Base-by-base conservation (phyloP, 2,888 invertebrate species). In the Lasioglossum leucozonium region DNA sequence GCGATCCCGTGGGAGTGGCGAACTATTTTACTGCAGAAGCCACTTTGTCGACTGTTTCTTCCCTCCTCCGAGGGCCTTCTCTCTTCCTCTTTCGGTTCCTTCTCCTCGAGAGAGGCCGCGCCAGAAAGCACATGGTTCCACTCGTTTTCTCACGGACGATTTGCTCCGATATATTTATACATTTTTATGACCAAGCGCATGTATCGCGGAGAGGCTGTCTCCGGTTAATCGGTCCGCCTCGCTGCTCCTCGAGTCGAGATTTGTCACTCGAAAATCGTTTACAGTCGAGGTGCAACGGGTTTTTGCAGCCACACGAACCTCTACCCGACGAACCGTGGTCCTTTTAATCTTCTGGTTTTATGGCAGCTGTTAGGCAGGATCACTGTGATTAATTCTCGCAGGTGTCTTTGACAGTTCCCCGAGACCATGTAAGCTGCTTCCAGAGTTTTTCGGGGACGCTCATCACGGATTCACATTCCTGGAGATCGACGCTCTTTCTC, bases 1-100 rank as follows among this genome's bases (percentile, higher is more conserved):
- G 77, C 79, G 55, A 77, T 77, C 75, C 84, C 87, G 81, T 91
- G 89, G 92, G 90, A 89, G 91, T 91, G 91, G 89, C 89, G 81
- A 78, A 75, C 78, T 80, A 80, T 72, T 81, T 84, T 47, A 85
- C 76, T 55, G 30, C 65, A 62, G 78, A 77, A 84, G 83, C 82
- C 79, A 87, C 86, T 90, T 85, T 80, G 77, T 85, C 72, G 47
- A 77, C 71, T 30, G 18, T 34, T 40, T 22, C 22, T 16, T 62
- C 16, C 30, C 26, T 30, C 18, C 22, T 22, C 11, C 34, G 30
- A 16, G 47, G 40, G n/a, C n/a, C n/a, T 47, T 37, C 47, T 44
- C 30, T 82, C 47, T 58, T 40, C 5, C 42, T 40, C 22, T 18
- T 26, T 16, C 55, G 62, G 11, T 26, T 44, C 62, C 34, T 6